Evolutionary conservation across 1,140 invertebrate species (phyloP).

Genomic region (Arion vulgaris): DNA sequence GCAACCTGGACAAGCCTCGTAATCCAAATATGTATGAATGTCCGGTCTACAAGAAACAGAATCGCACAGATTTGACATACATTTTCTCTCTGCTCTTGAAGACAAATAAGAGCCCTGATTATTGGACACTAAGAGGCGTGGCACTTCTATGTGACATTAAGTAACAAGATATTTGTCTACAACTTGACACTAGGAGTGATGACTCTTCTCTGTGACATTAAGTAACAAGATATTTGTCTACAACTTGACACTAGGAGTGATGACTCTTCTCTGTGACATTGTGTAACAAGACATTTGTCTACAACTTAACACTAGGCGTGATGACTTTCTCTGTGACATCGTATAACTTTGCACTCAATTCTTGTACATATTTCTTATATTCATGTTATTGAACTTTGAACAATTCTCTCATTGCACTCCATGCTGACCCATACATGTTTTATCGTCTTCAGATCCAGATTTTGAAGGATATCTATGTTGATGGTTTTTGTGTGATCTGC

Average conservation of each 20-base stretch:
- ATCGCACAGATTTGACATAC: conserved; percentile 93
- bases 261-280: conserved; percentile 94
- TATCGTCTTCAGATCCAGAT: no score
- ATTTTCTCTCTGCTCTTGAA: conserved; percentile 93
- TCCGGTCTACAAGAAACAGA: conserved; percentile 95
- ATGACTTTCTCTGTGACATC: conserved; percentile 96
- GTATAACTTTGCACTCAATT: no score
- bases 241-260: conserved; percentile 90
- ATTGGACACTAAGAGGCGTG: conserved; percentile 87
- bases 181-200: conserved; percentile 92
- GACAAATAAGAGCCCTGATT: conserved; percentile 76
- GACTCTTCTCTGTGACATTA: conserved; percentile 94
- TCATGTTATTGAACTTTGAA: no score
- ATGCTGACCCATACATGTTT: no score
- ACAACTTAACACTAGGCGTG: conserved; percentile 89
- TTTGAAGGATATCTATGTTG: no score
- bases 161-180: conserved; percentile 75
- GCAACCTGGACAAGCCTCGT: conserved; percentile 84
- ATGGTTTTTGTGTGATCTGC: no score
- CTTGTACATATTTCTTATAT: no score
- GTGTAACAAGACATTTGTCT: conserved; percentile 80
- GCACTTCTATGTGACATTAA: conserved; percentile 96
- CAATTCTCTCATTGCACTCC: no score
- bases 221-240: conserved; percentile 78
- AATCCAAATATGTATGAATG: conserved; percentile 94